Conservation (phyloP, 2,113 vertebrate genomes). For the Origma solitaria region DNA sequence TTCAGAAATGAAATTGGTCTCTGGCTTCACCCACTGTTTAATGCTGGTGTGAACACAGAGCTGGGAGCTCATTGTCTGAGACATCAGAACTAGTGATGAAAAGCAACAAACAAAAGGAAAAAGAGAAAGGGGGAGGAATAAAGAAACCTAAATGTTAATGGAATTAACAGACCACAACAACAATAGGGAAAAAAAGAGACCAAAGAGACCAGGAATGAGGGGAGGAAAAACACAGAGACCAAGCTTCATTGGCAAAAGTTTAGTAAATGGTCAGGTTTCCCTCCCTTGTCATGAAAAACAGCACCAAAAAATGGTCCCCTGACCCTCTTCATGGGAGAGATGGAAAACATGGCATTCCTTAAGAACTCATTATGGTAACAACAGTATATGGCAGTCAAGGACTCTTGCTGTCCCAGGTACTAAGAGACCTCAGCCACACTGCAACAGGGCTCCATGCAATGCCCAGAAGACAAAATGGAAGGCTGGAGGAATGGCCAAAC, state of each 20-base stretch:
- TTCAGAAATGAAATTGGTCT: not conserved
- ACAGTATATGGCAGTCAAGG: not conserved
- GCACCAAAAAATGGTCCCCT: not conserved
- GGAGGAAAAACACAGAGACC: not conserved
- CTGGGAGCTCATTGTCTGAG: conserved; percentile 4
- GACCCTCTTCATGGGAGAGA: not conserved
- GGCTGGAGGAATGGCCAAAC: not conserved
- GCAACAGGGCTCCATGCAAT: rapidly evolving
- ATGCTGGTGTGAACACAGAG: conserved; percentile 35
- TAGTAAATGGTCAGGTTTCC: not conserved
- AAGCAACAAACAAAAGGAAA: not conserved
- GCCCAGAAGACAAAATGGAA: not conserved
- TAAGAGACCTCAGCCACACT: not conserved
- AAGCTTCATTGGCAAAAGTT: not conserved
- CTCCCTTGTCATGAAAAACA: not conserved
- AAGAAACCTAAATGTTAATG: not conserved
- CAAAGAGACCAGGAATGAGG: not conserved
- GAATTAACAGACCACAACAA: not conserved
- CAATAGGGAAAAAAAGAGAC: not conserved
- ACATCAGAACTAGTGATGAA: not conserved
- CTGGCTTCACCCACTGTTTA: not conserved
- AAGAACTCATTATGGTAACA: not conserved
- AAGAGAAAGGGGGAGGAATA: not conserved
- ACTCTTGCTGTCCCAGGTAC: no score
- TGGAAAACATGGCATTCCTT: not conserved